Evolutionary conservation across 2,888 invertebrate genomes (phyloP).

Genomic region (Drosophila infuscata): DNA sequence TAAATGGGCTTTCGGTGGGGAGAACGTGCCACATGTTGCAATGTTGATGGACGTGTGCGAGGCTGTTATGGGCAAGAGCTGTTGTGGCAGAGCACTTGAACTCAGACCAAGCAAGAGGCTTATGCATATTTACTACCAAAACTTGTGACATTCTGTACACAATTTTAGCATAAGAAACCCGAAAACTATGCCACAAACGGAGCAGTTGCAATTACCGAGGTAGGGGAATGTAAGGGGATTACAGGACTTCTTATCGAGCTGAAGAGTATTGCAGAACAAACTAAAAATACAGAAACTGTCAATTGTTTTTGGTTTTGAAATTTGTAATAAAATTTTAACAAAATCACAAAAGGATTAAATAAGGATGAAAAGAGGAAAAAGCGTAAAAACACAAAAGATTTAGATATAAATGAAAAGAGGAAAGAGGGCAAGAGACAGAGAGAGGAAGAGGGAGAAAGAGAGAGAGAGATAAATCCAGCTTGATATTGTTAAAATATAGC

Average conservation of each 20-base stretch:
- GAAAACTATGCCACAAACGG: slow-evolving; percentile 33
- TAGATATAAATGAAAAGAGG: neutral
- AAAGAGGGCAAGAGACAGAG: too few species aligned
- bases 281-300: slow-evolving; percentile 28
- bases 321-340: neutral
- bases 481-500: slow-evolving; percentile 39
- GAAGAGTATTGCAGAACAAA: neutral
- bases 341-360: neutral
- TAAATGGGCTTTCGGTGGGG: slow-evolving; percentile 13
- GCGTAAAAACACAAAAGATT: too few species aligned
- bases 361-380: neutral
- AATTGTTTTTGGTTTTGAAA: slow-evolving; percentile 35
- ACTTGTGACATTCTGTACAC: slow-evolving; percentile 55
- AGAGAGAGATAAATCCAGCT: neutral
- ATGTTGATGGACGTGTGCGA: slow-evolving; percentile 69
- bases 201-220: slow-evolving; percentile 32
- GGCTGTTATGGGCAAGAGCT: slow-evolving; percentile 53
- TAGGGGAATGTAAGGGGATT: neutral
- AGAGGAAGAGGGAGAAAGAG: neutral
- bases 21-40: slow-evolving; percentile 8
- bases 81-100: slow-evolving; percentile 46
- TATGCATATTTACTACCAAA: slow-evolving; percentile 73
- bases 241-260: neutral
- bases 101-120: slow-evolving; percentile 29
- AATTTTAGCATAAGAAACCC: slow-evolving; percentile 53